phyloP scores from a whole-genome alignment of 1,140 invertebrate genomes.

The Drosophila simulans region DNA sequence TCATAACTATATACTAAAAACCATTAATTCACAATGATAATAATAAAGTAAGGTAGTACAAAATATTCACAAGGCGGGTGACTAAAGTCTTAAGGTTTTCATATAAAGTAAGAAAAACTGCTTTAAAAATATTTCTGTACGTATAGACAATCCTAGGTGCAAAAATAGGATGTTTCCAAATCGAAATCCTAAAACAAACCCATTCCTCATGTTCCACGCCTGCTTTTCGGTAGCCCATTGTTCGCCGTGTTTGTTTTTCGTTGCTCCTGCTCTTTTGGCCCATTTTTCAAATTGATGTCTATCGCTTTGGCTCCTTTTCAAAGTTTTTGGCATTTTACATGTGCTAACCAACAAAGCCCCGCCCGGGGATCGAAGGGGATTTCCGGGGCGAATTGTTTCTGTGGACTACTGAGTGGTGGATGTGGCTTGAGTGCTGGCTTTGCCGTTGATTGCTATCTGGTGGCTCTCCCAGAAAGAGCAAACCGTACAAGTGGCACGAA shows the following conservation, averaged over 20 bases:
- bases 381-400: slow-evolving; percentile 25
- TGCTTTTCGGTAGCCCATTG: slow-evolving; percentile 26
- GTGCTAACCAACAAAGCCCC: slow-evolving; percentile 63
- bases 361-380: slow-evolving; percentile 12
- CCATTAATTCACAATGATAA: too few relatives aligned
- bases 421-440: slow-evolving; percentile 33
- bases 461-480: slow-evolving; percentile 30
- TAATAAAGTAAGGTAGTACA: too few relatives aligned
- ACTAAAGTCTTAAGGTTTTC: too few relatives aligned
- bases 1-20: too few relatives aligned
- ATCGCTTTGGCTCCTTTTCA: slow-evolving; percentile 73
- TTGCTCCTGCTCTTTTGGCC: slow-evolving; percentile 26
- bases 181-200: background rate
- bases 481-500: slow-evolving; percentile 41
- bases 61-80: too few relatives aligned
- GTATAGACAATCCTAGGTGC: too few relatives aligned
- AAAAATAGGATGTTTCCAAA: background rate
- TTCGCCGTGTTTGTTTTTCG: slow-evolving; percentile 29
- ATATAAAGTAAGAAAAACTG: too few relatives aligned
- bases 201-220: background rate
- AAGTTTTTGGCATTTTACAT: slow-evolving; percentile 79
- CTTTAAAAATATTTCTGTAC: too few relatives aligned
- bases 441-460: slow-evolving; percentile 46
- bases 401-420: slow-evolving; percentile 13
- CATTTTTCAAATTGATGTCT: slow-evolving; percentile 79